Evolutionary conservation across 2,797 vertebrate species (phyloP).

Genomic region (Sebastes umbrosus): DNA sequence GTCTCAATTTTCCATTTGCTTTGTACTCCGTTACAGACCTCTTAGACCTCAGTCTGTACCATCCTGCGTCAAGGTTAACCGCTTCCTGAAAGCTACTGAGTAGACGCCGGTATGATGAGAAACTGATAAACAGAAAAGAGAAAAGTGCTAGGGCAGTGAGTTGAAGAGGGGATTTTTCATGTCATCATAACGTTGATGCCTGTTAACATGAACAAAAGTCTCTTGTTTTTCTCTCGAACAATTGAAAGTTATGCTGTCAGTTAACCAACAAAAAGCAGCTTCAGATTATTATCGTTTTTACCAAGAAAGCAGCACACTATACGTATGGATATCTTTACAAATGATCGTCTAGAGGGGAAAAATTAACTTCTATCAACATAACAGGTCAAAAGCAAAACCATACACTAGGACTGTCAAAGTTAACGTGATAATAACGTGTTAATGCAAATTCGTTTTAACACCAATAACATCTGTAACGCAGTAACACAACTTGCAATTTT

Average conservation of each 20-base stretch:
- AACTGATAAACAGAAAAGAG: not conserved
- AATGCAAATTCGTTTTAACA: too few relatives aligned
- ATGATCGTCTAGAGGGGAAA: not conserved
- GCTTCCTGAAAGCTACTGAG: slow-evolving; percentile 60
- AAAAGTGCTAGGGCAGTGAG: not conserved
- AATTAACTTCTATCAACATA: not conserved
- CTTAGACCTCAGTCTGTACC: slow-evolving; percentile 3
- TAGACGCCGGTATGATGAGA: slow-evolving; percentile 7
- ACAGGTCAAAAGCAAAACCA: not conserved
- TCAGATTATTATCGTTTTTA: not conserved
- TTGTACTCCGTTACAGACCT: slow-evolving; percentile 28
- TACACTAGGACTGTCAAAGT: not conserved
- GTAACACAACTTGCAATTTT: too few relatives aligned
- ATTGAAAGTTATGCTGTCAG: not conserved
- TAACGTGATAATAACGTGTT: too few relatives aligned
- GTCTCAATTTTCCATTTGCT: slow-evolving; percentile 55
- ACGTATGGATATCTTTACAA: not conserved
- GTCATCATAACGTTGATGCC: not conserved
- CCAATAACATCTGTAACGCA: too few relatives aligned
- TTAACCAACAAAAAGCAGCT: not conserved
- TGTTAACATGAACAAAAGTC: slow-evolving; percentile 1
- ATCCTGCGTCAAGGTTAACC: slow-evolving; percentile 59
- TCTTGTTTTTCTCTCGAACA: not conserved
- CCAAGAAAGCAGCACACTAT: not conserved
- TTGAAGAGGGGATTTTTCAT: slow-evolving; percentile 15